These are phyloP conservation scores for Sarotherodon lohbergeri DNA, from an alignment of 2,113 vertebrate genomes.

Conservation along the genomic window DNA sequence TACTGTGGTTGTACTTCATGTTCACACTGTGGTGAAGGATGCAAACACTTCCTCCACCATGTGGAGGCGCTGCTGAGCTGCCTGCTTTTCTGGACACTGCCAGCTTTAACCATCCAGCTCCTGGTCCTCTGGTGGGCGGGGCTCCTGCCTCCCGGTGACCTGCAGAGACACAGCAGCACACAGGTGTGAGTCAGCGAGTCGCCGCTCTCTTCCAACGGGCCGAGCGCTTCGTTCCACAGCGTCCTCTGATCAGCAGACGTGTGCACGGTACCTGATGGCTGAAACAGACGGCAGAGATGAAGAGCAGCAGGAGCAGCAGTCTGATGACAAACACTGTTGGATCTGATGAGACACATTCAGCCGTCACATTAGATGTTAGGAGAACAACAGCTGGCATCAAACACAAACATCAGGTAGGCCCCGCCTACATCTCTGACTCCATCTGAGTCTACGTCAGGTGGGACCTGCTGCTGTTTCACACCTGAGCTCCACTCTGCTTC, in stretches of 20 bases:
- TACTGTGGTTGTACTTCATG: rapidly evolving
- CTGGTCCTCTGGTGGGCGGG: rapidly evolving
- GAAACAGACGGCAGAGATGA: background rate
- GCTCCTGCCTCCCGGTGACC: background rate
- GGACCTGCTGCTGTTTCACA: too few species aligned
- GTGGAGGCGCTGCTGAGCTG: background rate
- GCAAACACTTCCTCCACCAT: background rate
- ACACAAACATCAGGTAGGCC: background rate
- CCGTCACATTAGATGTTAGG: background rate
- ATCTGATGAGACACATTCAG: background rate
- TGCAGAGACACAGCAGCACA: background rate
- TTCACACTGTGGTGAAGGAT: background rate
- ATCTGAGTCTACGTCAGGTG: too few species aligned
- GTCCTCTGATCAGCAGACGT: background rate
- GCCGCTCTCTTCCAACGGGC: background rate
- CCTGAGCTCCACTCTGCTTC: too few species aligned
- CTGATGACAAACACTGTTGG: background rate
- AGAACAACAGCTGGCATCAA: background rate
- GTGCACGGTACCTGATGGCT: background rate
- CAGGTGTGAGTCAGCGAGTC: background rate
- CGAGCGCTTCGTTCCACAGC: background rate
- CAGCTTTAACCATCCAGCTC: background rate
- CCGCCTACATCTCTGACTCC: too few species aligned
- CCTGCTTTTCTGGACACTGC: background rate
- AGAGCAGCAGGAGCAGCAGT: background rate